Base-by-base conservation (phyloP, 2,888 invertebrate genomes). In the Hoplodrina blanda region DNA sequence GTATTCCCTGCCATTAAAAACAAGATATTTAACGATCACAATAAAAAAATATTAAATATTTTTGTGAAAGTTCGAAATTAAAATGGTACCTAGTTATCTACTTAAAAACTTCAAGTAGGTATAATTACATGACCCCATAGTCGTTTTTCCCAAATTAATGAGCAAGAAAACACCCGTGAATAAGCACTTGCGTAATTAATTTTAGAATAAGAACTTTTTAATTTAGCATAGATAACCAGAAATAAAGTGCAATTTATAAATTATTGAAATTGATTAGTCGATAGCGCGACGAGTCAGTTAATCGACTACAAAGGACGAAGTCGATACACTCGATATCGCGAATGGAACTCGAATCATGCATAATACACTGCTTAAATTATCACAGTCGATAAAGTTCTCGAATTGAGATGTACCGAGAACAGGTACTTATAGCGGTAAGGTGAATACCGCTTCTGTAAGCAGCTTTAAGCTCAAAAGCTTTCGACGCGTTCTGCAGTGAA, bases 201-300 rank as follows among this genome's bases (percentile, higher is more conserved):
- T 49, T 49, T n/a, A 11, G 1, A 46, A 50, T 17, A 19, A 11
- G 37, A 41, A 59, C 33, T 71, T 57, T 59, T 59, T 50, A 44
- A 71, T 57, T 19, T 65, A 20, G 50, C 44, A 20, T 37, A 62
- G 30, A 46, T 54, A 25, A 17, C 30, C 15, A 50, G 4, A 54
- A 69, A 59, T 41, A 50, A 71, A 76, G 61, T 70, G 15, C 17
- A 64, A 64, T 64, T 30, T 71, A 55, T 60, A 74, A 25, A 60
- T 76, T 7, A 76, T 70, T 64, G 19, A 61, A 76, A 63, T 60
- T 64, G 52, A 64, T 76, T 49, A 61, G 60, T 76, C 50, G 52
- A 55, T 60, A 52, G 65, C 20, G 13, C 20, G 66, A 52, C 50
- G 65, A 62, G 41, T 56, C 54, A 55, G 49, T 60, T 68, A 69